phyloP scores from a whole-genome alignment of 2,113 vertebrate genomes.

The Otis tarda region DNA sequence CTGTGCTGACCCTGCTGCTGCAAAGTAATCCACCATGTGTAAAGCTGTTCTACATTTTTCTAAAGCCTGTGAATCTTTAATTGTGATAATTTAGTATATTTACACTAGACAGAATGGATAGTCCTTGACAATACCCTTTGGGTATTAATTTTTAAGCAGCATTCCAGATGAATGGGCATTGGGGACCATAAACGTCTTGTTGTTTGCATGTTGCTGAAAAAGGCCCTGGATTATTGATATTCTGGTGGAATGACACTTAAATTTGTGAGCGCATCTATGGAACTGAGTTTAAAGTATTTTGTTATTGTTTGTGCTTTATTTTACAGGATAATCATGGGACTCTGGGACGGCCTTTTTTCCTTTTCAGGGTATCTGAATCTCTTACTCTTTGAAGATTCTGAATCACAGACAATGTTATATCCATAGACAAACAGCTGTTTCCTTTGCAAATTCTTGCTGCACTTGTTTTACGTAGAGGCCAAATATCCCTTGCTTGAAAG shows the following conservation, averaged over 20 bases:
- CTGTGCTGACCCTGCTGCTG: not conserved
- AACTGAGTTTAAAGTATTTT: not conserved
- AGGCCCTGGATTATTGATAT: not conserved
- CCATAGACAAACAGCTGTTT: not conserved
- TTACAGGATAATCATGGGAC: constrained; percentile 67
- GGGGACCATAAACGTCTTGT: not conserved
- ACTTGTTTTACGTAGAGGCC: not conserved
- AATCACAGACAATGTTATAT: not conserved
- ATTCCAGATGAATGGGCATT: not conserved
- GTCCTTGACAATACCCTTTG: not conserved
- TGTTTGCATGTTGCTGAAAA: not conserved
- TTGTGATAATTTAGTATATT: not conserved
- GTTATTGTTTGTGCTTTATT: constrained; percentile 54
- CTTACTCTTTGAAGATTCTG: not conserved
- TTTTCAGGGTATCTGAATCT: constrained; percentile 74
- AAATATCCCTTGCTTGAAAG: not conserved
- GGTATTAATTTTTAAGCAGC: not conserved
- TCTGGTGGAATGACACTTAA: not conserved
- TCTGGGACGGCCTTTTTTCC: constrained; percentile 72
- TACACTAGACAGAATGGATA: not conserved
- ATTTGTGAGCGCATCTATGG: not conserved
- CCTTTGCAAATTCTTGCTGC: not conserved
- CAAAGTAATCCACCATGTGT: not conserved
- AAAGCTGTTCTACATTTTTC: not conserved
- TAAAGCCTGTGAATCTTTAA: not conserved